These are phyloP conservation scores for Priocnemis perturbator DNA, from an alignment of 2,888 invertebrate species.

Conservation along the genomic window DNA sequence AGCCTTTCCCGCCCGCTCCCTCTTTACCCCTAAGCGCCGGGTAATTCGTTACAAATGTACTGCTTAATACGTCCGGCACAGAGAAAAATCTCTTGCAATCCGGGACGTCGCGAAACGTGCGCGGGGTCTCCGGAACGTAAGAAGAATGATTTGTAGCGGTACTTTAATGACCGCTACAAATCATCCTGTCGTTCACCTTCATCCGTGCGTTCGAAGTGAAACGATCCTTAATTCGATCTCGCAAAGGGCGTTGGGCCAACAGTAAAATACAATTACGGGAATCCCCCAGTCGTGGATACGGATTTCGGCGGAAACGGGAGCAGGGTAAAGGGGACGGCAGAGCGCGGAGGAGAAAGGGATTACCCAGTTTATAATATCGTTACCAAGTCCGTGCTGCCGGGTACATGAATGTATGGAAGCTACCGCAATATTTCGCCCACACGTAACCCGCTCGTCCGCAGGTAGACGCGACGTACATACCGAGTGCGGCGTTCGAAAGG, in stretches of 20 bases:
- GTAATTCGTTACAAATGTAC: neutral
- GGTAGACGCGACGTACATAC: slow-evolving; percentile 21
- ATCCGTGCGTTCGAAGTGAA: neutral
- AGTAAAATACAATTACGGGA: slow-evolving; percentile 60
- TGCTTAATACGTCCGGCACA: slow-evolving; percentile 1
- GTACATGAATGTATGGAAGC: slow-evolving; percentile 42
- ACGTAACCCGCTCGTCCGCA: slow-evolving; percentile 18
- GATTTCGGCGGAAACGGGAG: slow-evolving; percentile 9
- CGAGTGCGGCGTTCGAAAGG: no score
- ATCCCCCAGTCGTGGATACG: slow-evolving; percentile 33
- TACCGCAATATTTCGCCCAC: slow-evolving; percentile 15
- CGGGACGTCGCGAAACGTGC: no score
- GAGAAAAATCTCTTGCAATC: neutral
- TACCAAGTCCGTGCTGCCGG: slow-evolving; percentile 53
- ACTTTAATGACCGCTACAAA: no score
- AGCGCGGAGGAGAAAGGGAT: slow-evolving; percentile 50
- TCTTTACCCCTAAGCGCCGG: no score
- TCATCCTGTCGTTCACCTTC: no score
- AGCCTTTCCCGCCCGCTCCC: no score
- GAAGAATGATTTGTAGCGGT: no score
- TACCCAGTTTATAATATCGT: slow-evolving; percentile 61
- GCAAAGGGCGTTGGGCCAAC: slow-evolving; percentile 27
- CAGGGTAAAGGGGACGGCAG: slow-evolving; percentile 9
- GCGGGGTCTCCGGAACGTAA: no score
- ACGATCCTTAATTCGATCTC: slow-evolving; percentile 17